Evolutionary conservation across 2,888 invertebrate species (phyloP), one percentile per base, ranked within the genome.

Genomic region (Pycnomerus fuliginosus): DNA sequence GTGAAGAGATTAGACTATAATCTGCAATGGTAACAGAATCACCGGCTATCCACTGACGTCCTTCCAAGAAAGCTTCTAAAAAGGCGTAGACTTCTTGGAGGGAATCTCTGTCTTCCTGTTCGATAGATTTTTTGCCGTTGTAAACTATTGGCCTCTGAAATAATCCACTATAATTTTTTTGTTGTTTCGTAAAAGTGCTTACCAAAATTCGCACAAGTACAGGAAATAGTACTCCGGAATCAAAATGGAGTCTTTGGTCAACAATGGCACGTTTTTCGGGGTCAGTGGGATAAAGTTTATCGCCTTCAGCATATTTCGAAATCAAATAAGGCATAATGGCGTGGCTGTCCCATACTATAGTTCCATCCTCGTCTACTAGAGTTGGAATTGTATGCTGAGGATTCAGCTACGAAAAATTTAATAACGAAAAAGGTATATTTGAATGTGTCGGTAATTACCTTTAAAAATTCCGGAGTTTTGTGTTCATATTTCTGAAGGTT

Each of bases 351-450:
- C 73, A 74, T 10, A 80, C 67, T 15, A 75, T 74, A 8, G 75
- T 71, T 4, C 76, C 74, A 41, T 76, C 75, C 31, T 36, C 37
- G 5, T 43, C 36, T 13, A 27, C 34, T 20, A 44, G 17, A 1
- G 80, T 79, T 14, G 87, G 87, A 14, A 86, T 77, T 54, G 82
- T 77, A 50, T 79, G 79, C 25, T 82, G 73, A 2, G 81, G 80
- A 61, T 84, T 85, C 57, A 84, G 74, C 83, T 81, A 70, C 27
- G 69, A 7, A 20, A n/a, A n/a, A n/a, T n/a, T n/a, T n/a, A n/a
- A n/a, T n/a, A n/a, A n/a, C n/a, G n/a, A n/a, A n/a, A n/a, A n/a
- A 10, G 11, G 11, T 25, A 62, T 16, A 14, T 39, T 4, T n/a
- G 3, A 4, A 13, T 15, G 28, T 12, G 12, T 20, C 8, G 10